Conservation (phyloP, 2,888 invertebrate genomes). For the Tenthredo livida region DNA sequence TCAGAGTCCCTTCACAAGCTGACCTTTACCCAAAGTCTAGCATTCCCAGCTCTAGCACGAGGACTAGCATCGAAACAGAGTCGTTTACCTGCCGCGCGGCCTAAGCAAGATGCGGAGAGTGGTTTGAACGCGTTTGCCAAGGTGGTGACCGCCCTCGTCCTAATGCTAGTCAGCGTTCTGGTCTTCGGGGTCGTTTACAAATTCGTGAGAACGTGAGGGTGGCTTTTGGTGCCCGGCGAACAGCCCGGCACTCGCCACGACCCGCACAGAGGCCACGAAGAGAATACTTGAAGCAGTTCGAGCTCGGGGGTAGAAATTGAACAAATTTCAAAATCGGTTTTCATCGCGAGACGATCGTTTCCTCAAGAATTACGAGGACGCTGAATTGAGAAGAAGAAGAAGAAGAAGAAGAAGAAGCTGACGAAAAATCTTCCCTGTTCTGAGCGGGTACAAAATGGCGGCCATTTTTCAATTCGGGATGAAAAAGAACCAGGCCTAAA, state of each 20-base stretch:
- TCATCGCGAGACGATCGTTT: background rate
- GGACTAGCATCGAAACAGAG: slow-evolving; percentile 84
- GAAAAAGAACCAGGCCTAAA: background rate
- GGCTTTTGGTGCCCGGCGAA: slow-evolving; percentile 83
- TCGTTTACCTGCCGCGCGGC: slow-evolving; percentile 80
- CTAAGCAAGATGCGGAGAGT: slow-evolving; percentile 83
- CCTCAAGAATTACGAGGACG: background rate
- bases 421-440: background rate
- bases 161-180: slow-evolving; percentile 85
- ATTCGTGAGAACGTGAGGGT: slow-evolving; percentile 88
- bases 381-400: background rate
- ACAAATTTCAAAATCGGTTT: background rate
- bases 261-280: background rate
- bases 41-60: slow-evolving; percentile 86
- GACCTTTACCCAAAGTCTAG: slow-evolving; percentile 87
- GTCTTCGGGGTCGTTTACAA: slow-evolving; percentile 88
- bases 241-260: slow-evolving; percentile 57
- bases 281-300: background rate
- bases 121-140: slow-evolving; percentile 87
- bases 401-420: background rate
- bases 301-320: background rate
- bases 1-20: slow-evolving; percentile 87
- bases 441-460: background rate
- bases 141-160: slow-evolving; percentile 84
- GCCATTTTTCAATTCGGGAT: background rate